Evolutionary conservation across 2,888 invertebrate genomes (phyloP).

Genomic region (Nasonovia ribisnigri): DNA sequence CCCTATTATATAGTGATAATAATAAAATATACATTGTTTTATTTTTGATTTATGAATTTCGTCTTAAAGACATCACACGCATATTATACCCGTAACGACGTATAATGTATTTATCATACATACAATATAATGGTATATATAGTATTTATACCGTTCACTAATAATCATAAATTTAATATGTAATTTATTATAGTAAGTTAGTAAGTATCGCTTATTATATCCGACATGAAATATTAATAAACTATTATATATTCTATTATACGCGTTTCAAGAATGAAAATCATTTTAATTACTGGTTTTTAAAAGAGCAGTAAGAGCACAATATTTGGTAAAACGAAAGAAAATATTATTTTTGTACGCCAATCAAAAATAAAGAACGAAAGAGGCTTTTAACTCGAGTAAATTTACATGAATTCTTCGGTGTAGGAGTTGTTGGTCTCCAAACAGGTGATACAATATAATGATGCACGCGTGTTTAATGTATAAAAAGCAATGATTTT

Average conservation of each 20-base stretch:
- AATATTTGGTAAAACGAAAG: neutral
- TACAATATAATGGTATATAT: neutral
- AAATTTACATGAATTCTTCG: neutral
- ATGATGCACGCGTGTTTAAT: neutral
- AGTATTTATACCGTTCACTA: neutral
- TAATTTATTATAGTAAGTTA: slow-evolving; percentile 14
- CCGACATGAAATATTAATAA: neutral
- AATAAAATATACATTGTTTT: slow-evolving; percentile 1
- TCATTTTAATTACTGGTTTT: neutral
- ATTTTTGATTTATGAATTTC: slow-evolving; percentile 49
- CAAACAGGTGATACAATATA: neutral
- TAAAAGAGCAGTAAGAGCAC: neutral
- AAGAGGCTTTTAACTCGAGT: neutral
- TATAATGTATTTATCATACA: neutral
- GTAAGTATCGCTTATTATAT: neutral
- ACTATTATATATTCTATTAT: neutral
- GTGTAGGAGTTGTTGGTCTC: neutral
- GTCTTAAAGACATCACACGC: neutral
- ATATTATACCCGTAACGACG: neutral
- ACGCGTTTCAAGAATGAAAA: neutral
- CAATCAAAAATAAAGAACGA: neutral
- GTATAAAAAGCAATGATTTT: slow-evolving; percentile 33
- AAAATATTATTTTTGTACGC: neutral
- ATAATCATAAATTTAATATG: slow-evolving; percentile 13
- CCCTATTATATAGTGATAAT: neutral